These are phyloP conservation scores for Ailuropoda melanoleuca DNA, from an alignment of 2,113 vertebrate species.

Conservation along the genomic window DNA sequence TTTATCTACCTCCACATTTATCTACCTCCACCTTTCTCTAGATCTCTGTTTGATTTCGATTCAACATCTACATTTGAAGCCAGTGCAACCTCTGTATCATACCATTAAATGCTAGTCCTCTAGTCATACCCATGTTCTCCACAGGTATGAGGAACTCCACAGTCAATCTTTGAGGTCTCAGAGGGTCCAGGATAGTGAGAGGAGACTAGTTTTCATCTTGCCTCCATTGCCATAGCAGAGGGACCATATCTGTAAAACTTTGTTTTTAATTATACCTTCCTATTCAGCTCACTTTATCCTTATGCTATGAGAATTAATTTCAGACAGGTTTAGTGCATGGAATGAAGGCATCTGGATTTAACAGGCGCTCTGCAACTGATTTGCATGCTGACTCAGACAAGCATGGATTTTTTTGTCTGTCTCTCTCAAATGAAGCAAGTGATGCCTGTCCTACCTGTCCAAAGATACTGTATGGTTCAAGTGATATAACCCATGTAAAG, in stretches of 20 bases:
- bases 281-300: neutral
- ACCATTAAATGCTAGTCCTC: neutral
- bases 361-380: neutral
- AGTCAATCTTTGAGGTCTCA: neutral
- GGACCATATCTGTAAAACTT: neutral
- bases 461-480: neutral
- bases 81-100: neutral
- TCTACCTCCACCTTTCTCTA: neutral
- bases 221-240: neutral
- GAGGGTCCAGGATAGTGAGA: accelerated
- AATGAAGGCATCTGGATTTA: neutral
- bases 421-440: neutral
- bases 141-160: neutral
- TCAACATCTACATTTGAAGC: neutral
- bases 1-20: neutral
- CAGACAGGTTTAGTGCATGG: neutral
- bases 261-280: neutral
- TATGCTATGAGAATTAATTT: neutral
- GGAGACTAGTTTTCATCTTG: neutral
- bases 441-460: neutral
- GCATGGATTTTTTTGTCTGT: neutral
- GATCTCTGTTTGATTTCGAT: neutral
- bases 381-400: neutral
- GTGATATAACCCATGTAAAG: neutral
- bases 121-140: neutral